Conservation (phyloP, 2,113 vertebrate species). For the Talpa occidentalis region DNA sequence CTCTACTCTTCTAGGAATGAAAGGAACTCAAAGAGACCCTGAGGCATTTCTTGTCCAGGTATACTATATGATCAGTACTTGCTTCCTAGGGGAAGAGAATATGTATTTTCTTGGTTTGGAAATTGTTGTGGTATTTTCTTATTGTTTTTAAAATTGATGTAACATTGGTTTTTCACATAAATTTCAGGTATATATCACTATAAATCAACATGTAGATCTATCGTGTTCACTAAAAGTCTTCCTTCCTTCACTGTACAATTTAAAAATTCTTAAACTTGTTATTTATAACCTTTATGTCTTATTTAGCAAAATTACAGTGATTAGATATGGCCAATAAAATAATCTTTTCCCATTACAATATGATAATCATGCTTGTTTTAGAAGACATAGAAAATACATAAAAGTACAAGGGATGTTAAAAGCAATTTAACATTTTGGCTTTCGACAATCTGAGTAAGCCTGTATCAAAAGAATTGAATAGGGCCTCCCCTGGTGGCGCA, state of each 20-base stretch:
- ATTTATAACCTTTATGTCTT: constrained; percentile 19
- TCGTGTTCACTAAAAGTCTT: too few relatives aligned
- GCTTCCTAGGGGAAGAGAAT: not conserved
- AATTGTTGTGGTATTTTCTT: constrained; percentile 48
- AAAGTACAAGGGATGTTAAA: constrained; percentile 48
- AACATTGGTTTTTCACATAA: too few relatives aligned
- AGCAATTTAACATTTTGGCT: not conserved
- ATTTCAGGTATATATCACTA: too few relatives aligned
- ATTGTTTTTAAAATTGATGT: not conserved
- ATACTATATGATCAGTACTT: not conserved
- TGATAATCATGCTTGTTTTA: constrained; percentile 34
- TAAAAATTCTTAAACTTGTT: not conserved
- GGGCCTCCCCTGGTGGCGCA: too few relatives aligned
- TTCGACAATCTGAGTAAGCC: not conserved
- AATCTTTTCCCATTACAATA: not conserved
- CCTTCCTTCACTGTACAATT: too few relatives aligned
- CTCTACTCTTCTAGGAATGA: constrained; percentile 87
- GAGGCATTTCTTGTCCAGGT: constrained; percentile 94
- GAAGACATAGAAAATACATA: constrained; percentile 23
- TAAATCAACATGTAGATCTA: too few relatives aligned
- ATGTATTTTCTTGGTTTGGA: not conserved
- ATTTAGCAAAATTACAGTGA: constrained; percentile 50
- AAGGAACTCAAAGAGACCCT: constrained; percentile 85
- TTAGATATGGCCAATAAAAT: constrained; percentile 4
- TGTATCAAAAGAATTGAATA: not conserved